Conservation (phyloP, 2,888 invertebrate genomes). For the Macrophya alboannulata region DNA sequence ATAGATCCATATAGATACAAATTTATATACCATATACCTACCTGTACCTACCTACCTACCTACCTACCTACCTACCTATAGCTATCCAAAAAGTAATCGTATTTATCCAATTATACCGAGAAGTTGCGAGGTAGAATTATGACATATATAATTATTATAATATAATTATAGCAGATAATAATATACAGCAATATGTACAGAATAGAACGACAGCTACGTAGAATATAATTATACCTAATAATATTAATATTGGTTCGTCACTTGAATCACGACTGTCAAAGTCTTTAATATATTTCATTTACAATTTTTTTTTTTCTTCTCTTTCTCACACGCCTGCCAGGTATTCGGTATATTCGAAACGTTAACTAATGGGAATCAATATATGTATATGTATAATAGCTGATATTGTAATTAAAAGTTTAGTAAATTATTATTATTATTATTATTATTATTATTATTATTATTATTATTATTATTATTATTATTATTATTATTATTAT, state of each 20-base stretch:
- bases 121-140: neutral
- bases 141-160: neutral
- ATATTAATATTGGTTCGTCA: slow-evolving; percentile 19
- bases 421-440: slow-evolving; percentile 24
- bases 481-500: neutral
- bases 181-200: slow-evolving; percentile 17
- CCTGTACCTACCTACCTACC: no score
- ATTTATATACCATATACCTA: slow-evolving; percentile 27
- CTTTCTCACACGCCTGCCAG: neutral
- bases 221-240: neutral
- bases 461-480: no score
- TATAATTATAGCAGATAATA: slow-evolving; percentile 13
- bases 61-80: neutral
- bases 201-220: slow-evolving; percentile 29
- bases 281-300: neutral
- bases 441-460: neutral
- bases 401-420: slow-evolving; percentile 18
- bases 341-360: neutral
- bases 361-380: slow-evolving; percentile 49
- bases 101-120: slow-evolving; percentile 5
- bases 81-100: neutral
- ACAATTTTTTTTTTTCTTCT: no score
- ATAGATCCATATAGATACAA: slow-evolving; percentile 3
- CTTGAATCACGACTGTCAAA: slow-evolving; percentile 1
- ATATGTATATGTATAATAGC: neutral